Conservation (phyloP, 1,140 invertebrate genomes). For the Kradibia gibbosae region DNA sequence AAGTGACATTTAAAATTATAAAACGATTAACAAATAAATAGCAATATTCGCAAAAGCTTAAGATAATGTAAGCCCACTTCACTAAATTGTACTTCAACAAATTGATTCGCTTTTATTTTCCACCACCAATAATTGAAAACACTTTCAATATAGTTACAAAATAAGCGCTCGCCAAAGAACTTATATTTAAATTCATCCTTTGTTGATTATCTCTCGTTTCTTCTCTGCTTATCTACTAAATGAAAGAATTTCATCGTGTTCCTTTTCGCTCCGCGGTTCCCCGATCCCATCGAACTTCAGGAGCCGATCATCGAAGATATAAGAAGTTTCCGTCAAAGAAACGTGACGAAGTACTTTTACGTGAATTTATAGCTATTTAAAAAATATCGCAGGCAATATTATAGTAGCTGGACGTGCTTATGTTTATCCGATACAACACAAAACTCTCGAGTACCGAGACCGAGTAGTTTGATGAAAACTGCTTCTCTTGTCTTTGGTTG, state of each 20-base stretch:
- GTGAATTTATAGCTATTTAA: neutral
- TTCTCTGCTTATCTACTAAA: neutral
- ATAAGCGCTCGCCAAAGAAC: too few species aligned
- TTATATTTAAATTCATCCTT: too few species aligned
- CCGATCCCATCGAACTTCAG: slow-evolving; percentile 6
- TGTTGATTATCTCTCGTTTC: too few species aligned
- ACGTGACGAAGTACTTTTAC: slow-evolving; percentile 19
- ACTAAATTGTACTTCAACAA: too few species aligned
- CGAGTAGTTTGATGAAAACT: neutral
- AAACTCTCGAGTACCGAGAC: slow-evolving; percentile 2
- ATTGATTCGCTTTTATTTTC: too few species aligned
- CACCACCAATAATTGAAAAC: too few species aligned
- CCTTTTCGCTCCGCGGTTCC: neutral
- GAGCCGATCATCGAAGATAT: neutral
- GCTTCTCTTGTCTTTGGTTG: too few species aligned
- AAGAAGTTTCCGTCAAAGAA: slow-evolving; percentile 2
- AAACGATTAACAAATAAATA: too few species aligned
- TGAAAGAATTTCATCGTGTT: neutral
- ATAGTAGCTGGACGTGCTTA: neutral
- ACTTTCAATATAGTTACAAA: too few species aligned
- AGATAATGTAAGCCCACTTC: too few species aligned
- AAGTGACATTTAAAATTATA: too few species aligned
- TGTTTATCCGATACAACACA: neutral
- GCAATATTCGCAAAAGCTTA: too few species aligned
- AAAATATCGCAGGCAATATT: neutral